A percentile compares a stretch with the other conserved stretches of the same genome.
These are phyloP conservation scores for Coenobita brevimanus DNA, from an alignment of 1,140 invertebrate genomes.

Conservation along the genomic window DNA sequence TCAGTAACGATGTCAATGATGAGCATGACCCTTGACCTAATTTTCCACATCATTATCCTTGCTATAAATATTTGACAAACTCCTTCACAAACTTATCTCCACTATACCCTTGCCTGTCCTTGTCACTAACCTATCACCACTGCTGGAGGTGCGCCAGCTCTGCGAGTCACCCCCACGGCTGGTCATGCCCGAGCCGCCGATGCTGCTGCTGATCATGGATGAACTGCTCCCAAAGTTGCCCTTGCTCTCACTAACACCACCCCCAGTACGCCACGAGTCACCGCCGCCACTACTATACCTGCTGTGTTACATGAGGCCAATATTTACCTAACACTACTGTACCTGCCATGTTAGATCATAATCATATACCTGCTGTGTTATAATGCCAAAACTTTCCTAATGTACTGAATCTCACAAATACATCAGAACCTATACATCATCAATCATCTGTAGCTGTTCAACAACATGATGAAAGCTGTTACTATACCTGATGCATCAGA, in stretches of 20 bases:
- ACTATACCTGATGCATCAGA: no score
- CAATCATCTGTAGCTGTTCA: no score
- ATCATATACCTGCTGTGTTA: background rate
- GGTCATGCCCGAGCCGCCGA: conserved; percentile 35
- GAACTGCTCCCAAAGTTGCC: conserved; percentile 48
- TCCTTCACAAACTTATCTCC: no score
- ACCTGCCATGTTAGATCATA: conserved; percentile 20
- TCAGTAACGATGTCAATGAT: no score
- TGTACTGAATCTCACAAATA: background rate
- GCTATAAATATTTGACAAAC: no score
- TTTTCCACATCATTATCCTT: no score
- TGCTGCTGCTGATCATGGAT: conserved; percentile 41
- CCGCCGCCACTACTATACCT: conserved; percentile 35
- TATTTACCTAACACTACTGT: conserved; percentile 50
- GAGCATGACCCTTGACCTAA: no score
- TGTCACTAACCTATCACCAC: conserved; percentile 42
- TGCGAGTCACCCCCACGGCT: conserved; percentile 43
- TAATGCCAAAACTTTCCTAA: background rate
- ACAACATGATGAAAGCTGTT: no score
- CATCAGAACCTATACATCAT: background rate
- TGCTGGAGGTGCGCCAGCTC: conserved; percentile 40
- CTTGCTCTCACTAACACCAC: conserved; percentile 48
- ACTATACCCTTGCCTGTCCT: no score
- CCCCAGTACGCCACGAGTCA: conserved; percentile 46
- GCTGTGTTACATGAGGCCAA: no score